Base-by-base conservation (phyloP, 2,113 vertebrate species). In the Actenoides hombroni region DNA sequence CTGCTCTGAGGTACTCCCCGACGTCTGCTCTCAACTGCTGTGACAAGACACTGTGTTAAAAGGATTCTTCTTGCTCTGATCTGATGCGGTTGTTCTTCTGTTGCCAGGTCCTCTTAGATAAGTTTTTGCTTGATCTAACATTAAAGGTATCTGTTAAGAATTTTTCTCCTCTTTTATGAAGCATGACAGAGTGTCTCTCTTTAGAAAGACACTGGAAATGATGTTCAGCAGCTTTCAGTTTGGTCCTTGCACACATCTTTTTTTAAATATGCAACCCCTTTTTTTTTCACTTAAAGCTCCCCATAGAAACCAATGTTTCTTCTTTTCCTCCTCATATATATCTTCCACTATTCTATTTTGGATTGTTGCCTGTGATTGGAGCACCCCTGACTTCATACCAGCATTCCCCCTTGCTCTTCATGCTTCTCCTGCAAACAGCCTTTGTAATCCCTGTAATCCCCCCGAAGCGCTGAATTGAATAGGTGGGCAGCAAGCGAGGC, bases 111-210 rank as follows among this genome's bases (percentile, higher is more conserved):
- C 31, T 84, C 82, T 87, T 65, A 84, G 33, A 44, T 68, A 84
- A 84, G 51, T 79, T 40, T 19, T 75, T 68, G 75, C 80, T 95
- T 94, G 90, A 70, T 92, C 79, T 83, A 37, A 39, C 53, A 40
- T 95, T 90, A 94, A 83, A 97, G 76, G 18, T 88, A 25, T 92
- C 88, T 86, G 51, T 40, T 54, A 74, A 77, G 54, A 57, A 5
- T 39, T 28, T 80, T 83, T 64, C 16, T 61, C 18, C 19, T 54
- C 35, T 76, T 54, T 90, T 31, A 24, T 46, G 35, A 51, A 80
- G 56, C 18, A 3, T 28, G 25, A 48, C 49, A 80, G 69, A 87
- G 49, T 21, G n/a, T 65, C 10, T 69, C 12, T 63, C 24, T 48
- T 81, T n/a, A 79, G 35, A 65, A 85, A 24, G 28, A 54, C 39